Evolutionary conservation across 2,888 invertebrate species (phyloP), one percentile per base, ranked within the genome.

Genomic region (Sesia bembeciformis): DNA sequence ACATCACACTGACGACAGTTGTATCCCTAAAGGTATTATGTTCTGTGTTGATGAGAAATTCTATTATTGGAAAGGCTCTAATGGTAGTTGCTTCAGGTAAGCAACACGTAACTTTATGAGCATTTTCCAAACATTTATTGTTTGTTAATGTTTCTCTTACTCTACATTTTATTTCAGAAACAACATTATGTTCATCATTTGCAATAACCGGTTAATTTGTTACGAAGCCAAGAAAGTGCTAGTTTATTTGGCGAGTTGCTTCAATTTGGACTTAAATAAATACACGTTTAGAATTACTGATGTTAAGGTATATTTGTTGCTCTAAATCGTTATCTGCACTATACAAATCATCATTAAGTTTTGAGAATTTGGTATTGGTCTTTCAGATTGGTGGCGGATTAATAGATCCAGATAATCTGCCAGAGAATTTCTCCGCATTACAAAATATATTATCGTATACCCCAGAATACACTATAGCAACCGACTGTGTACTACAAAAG

Each of bases 341-440:
- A 1, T 23, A 23, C 23, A 23, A 23, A 23, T 23, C 23, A 23
- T 23, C 23, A 23, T 23, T 23, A 23, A 23, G 23, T 23, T 23
- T 23, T 23, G 23, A 23, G 23, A 23, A 23, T 23, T 23, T 23
- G 23, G 23, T 23, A 23, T 23, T 55, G 4, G 62, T 23, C 23
- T 23, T 23, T 23, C 23, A 86, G 84, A 78, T 90, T 40, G 90
- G 81, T 1, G 81, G 75, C 8, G 76, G 79, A 66, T 69, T 91
- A 0, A 53, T 90, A 51, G 77, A 84, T 38, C 84, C 90, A 1
- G 90, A 90, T 53, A 72, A 79, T 52, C 78, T 83, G 0, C 81
- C 84, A 4, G 74, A 76, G 38, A 73, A 70, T 46, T 89, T 90
- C 60, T 62, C 69, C 5, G 76, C 78, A 7, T 60, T 85, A 1